Percentiles rank a stretch among this genome's conserved stretches.
These are phyloP conservation scores for Rhyacophila brunnea DNA, from an alignment of 1,140 invertebrate species.

Conservation along the genomic window DNA sequence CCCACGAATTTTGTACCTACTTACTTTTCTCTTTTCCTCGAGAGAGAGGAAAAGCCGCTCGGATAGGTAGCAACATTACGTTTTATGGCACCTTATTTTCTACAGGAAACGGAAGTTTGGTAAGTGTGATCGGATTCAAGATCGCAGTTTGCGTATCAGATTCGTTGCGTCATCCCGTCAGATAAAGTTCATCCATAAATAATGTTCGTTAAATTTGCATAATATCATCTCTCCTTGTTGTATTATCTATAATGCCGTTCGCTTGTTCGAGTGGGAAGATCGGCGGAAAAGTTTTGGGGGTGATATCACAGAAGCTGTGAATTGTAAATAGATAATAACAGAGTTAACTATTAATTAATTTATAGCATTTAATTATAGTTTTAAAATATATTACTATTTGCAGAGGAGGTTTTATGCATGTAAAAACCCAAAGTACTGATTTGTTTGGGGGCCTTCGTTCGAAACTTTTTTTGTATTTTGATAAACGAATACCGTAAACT, in stretches of 20 bases:
- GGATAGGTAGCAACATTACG: constrained; percentile 10
- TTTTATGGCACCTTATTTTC: constrained; percentile 30
- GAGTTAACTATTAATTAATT: too few relatives aligned
- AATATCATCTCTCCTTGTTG: constrained; percentile 28
- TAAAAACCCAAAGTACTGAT: too few relatives aligned
- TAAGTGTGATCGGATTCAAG: constrained; percentile 29
- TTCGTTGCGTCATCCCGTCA: constrained; percentile 35
- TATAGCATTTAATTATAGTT: too few relatives aligned
- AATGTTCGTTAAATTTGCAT: constrained; percentile 36
- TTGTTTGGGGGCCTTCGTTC: too few relatives aligned
- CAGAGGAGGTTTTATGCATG: too few relatives aligned
- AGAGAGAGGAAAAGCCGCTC: neutral
- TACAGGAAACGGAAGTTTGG: constrained; percentile 13
- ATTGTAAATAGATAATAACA: too few relatives aligned
- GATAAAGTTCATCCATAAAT: constrained; percentile 36
- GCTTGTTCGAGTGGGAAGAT: neutral
- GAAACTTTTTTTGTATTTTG: too few relatives aligned
- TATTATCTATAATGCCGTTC: constrained; percentile 24
- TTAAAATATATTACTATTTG: too few relatives aligned
- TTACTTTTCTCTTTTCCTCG: too few relatives aligned
- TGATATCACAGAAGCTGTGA: too few relatives aligned
- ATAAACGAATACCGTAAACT: too few relatives aligned
- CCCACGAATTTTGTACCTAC: too few relatives aligned
- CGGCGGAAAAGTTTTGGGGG: neutral
- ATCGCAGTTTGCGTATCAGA: constrained; percentile 31